phyloP scores from a whole-genome alignment of 2,888 invertebrate species.

The Stenchaetothrips biformis region DNA sequence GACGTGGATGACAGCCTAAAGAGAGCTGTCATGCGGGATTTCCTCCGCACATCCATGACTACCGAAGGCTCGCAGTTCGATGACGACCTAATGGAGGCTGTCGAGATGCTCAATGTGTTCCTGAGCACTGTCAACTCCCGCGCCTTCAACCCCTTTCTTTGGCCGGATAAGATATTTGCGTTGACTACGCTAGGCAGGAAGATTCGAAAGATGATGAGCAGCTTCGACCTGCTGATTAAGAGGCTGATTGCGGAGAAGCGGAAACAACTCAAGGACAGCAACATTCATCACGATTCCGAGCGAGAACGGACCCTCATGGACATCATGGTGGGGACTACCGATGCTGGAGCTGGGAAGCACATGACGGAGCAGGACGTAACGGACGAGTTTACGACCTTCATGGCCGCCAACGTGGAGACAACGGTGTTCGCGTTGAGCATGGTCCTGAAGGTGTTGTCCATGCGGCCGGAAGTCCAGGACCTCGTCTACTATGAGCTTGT shows the following conservation, averaged over 20 bases:
- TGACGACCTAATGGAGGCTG: background rate
- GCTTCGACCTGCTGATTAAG: background rate
- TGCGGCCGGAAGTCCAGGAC: too few species aligned
- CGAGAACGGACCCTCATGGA: background rate
- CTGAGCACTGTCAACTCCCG: background rate
- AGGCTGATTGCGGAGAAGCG: background rate
- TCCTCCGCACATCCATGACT: background rate
- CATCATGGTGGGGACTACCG: background rate
- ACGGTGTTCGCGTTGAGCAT: background rate
- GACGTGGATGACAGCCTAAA: background rate
- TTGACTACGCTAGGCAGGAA: background rate
- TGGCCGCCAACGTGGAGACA: background rate
- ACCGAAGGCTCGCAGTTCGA: background rate
- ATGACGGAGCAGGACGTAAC: background rate
- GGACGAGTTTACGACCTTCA: background rate
- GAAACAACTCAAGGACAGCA: background rate
- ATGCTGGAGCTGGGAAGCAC: background rate
- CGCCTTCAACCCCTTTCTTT: background rate
- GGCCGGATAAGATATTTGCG: background rate
- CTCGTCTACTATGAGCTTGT: too few species aligned
- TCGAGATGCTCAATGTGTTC: background rate
- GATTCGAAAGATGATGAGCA: background rate
- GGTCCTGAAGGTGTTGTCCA: too few species aligned
- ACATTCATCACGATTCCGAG: background rate
- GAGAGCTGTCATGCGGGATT: background rate